Evolutionary conservation across 2,113 vertebrate species (phyloP), one percentile per base, ranked within the genome.

Genomic region (Lophius piscatorius): DNA sequence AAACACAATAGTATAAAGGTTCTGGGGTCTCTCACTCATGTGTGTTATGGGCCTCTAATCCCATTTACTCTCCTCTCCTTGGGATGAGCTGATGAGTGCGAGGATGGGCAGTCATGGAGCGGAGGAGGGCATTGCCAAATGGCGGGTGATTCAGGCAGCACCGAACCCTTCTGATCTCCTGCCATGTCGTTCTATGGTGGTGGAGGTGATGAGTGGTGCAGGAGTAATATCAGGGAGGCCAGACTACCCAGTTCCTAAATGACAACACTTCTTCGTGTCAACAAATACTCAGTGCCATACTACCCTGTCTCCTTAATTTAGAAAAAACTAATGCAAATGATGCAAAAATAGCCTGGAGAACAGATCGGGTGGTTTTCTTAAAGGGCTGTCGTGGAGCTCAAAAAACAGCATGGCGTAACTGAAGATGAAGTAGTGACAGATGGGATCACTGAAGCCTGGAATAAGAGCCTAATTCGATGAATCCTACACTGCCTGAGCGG

Each of bases 321-420:
- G 2, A 6, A 20, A 13, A 44, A 33, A 49, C 61, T 70, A 70
- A 59, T 52, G 44, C 41, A 31, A 59, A 73, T 57, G 41, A 74
- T 65, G 39, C 59, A 57, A 71, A 80, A 83, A 78, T 80, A 83
- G 74, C 72, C 35, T 28, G n/a, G 28, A 70, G 65, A 86, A 70
- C 88, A 82, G 86, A 85, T 83, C 79, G 80, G 79, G 59, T 34
- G 67, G 38, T 74, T 83, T 83, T 76, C 79, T 83, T 83, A 78
- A 82, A 78, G 74, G 84, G 59, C 76, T 56, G 62, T 79, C 60
- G 18, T 75, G 70, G 65, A 76, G 70, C 63, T 74, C 8, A 4
- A 60, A n/a, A n/a, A 70, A 64, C 73, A 76, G 71, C 78, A 51
- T 17, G 63, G 48, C 14, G 59, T 70, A 76, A 79, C 56, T 24